Base-by-base conservation (phyloP, 1,140 invertebrate species). In the Lepidotrigona ventralis region DNA sequence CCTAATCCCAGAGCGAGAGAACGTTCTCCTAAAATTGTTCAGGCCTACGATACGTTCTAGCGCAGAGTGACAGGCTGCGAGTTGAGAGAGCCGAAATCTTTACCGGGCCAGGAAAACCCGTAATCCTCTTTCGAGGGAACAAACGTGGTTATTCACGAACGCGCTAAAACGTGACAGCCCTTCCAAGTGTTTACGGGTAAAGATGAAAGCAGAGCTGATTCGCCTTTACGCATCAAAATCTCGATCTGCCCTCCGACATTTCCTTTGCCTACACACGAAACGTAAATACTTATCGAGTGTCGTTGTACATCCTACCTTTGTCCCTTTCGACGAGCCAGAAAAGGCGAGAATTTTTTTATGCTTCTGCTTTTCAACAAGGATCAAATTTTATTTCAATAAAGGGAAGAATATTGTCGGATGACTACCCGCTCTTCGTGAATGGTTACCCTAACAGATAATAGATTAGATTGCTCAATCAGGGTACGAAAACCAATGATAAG, bases 121-220 rank as follows among this genome's bases (percentile, higher is more conserved):
- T 86, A 86, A 86, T 87, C 79, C 76, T 80, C 75, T 87, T 77
- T 69, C 17, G 56, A 39, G 54, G 70, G 71, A 58, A 75, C 78
- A 73, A 83, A 81, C 83, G 78, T 60, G 70, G 39, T 68, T 73
- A 60, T 58, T 72, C 71, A 72, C 70, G 78, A 80, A 80, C 66
- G 53, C 58, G 33, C 3, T 74, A 60, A 70, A 60, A 81, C 83
- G 77, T 74, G 51, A 23, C 64, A 64, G 19, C 33, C 63, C 15
- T 73, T 15, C 60, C 54, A 51, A 68, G 46, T 39, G 69, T 80
- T 68, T 17, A 72, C 60, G 19, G 54, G 60, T 29, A 78, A 70
- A 78, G 66, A 83, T 17, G 74, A 51, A 53, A 70, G 74, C 66
- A 51, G 63, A 70, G 74, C 69, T 54, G 79, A 74, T 77, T 80